Evolutionary conservation across 2,888 invertebrate species (phyloP), one percentile per base, ranked within the genome.

Genomic region (Drosophila kanekoi): DNA sequence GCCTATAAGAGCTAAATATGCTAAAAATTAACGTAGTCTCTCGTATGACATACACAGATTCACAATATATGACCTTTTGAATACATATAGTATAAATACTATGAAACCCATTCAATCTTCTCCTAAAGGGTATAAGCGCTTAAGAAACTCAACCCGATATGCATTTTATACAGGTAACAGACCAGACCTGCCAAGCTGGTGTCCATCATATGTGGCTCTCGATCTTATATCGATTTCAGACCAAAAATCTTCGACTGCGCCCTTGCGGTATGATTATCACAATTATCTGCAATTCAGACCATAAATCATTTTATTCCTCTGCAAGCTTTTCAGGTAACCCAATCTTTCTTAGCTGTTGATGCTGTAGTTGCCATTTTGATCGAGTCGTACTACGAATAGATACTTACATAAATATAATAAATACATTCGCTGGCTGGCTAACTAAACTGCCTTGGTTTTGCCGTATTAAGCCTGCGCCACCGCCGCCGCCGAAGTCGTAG

Each of bases 251-350:
- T 41, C 49, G 84, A 84, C 85, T 77, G 85, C 66, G 79, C 81
- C 79, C 74, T 77, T 76, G 85, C 76, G 79, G 86, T 88, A 84
- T 86, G 83, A 90, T 90, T 90, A 90, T 90, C 89, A 90, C 90
- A 90, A 90, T 90, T 91, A 90, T 91, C 89, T 89, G 83, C 89
- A 90, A 90, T 90, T 90, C 89, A 77, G 82, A 83, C 90, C 84
- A 91, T 90, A 90, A 91, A 90, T 91, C 91, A 90, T 87, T 90
- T 89, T 70, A 85, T 83, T 81, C 77, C 87, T 73, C 75, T 75
- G 75, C 57, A 59, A 61, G 56, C 76, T 69, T 79, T 79, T 79
- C 85, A 82, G 82, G 82, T 82, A 87, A 82, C 79, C 79, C 85
- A 81, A 87, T 81, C 85, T 81, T 52, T 35, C 48, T 44, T 61